These are phyloP conservation scores for Drosophila longiperda DNA, from an alignment of 2,888 invertebrate species.

Conservation along the genomic window DNA sequence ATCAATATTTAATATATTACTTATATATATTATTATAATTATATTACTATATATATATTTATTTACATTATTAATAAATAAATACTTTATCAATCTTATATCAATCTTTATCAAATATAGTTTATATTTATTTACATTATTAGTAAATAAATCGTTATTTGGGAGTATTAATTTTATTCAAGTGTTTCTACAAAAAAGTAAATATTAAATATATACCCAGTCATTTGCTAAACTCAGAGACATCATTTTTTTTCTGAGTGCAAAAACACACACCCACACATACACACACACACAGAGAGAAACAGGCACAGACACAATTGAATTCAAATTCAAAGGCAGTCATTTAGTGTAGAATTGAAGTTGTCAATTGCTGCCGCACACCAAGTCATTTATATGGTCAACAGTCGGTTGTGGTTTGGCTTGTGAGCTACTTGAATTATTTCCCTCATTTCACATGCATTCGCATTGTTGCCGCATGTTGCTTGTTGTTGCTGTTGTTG, in stretches of 20 bases:
- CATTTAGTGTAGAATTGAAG: constrained; percentile 46
- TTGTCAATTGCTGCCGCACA: constrained; percentile 42
- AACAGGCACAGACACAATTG: background rate
- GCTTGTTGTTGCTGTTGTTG: background rate
- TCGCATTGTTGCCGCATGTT: constrained; percentile 28
- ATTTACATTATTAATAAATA: background rate
- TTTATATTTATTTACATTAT: background rate
- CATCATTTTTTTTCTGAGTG: background rate
- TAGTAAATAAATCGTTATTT: background rate
- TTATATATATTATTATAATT: too few relatives aligned
- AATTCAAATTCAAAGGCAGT: constrained; percentile 35
- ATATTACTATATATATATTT: background rate
- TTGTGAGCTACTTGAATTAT: background rate
- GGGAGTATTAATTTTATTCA: background rate
- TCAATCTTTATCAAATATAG: too few relatives aligned
- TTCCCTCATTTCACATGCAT: constrained; percentile 10
- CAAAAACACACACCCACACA: background rate
- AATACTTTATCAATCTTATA: too few relatives aligned
- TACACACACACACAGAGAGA: background rate
- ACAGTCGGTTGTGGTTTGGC: background rate
- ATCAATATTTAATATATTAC: too few relatives aligned
- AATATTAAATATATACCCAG: background rate
- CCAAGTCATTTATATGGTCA: constrained; percentile 26
- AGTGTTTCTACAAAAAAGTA: background rate
- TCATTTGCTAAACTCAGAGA: too few relatives aligned